Evolutionary conservation across 2,797 vertebrate genomes (phyloP).

Genomic region (Alcedo atthis): DNA sequence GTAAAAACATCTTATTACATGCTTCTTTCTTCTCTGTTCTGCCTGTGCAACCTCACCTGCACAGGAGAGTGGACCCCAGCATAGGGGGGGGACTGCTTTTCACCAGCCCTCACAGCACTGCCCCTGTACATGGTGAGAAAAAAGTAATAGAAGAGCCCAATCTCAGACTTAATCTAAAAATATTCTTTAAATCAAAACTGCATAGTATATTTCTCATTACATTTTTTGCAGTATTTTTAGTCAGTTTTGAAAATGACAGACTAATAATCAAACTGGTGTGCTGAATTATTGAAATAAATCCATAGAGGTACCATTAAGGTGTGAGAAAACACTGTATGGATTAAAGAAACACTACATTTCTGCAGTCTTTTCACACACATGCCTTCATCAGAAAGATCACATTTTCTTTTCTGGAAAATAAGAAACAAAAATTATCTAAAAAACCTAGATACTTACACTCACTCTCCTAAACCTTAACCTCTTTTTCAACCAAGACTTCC

Average conservation of each 20-base stretch:
- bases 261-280: background rate
- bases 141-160: background rate
- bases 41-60: background rate
- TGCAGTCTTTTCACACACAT: background rate
- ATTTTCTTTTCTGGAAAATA: background rate
- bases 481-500: background rate
- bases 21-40: background rate
- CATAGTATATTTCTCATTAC: background rate
- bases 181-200: background rate
- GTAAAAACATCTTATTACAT: background rate
- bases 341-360: background rate
- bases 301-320: background rate
- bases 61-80: background rate
- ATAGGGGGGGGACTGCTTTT: fast-evolving
- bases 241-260: background rate
- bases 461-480: background rate
- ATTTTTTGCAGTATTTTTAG: background rate
- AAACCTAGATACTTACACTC: background rate
- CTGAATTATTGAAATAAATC: background rate
- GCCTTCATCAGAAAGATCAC: background rate
- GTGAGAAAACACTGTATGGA: background rate
- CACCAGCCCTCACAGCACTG: background rate
- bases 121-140: background rate
- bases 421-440: background rate
- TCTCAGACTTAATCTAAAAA: background rate